Percentiles rank a stretch among this genome's conserved stretches.
Evolutionary conservation across 2,797 vertebrate genomes (phyloP).

Genomic region (Pangasius larnaudii): DNA sequence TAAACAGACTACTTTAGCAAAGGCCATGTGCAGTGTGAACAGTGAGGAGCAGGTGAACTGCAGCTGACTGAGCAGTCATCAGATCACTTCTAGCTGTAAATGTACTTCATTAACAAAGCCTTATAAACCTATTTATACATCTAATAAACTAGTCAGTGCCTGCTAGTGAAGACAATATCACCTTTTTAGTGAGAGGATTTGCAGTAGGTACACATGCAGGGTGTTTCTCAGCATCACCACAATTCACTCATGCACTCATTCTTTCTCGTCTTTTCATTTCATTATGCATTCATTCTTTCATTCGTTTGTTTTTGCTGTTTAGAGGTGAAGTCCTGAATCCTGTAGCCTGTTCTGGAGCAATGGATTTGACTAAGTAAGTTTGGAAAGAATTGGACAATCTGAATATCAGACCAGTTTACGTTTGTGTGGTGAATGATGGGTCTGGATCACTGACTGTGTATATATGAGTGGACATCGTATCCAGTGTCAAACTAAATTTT

Average conservation of each 20-base stretch:
- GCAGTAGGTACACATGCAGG: not conserved
- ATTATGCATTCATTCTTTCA: too few relatives aligned
- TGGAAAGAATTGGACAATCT: not conserved
- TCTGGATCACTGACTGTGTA: not conserved
- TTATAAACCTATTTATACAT: not conserved
- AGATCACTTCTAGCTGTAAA: not conserved
- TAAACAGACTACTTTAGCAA: not conserved
- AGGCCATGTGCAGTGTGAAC: too few relatives aligned
- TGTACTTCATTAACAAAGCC: not conserved
- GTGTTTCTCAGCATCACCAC: not conserved
- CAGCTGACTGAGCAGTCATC: not conserved
- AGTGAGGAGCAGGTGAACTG: too few relatives aligned
- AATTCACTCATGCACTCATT: not conserved
- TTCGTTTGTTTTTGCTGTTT: not conserved
- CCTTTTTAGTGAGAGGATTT: not conserved
- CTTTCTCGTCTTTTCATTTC: not conserved
- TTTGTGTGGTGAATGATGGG: not conserved
- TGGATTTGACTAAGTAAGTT: not conserved
- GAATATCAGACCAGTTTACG: not conserved
- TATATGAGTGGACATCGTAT: too few relatives aligned
- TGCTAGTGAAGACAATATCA: not conserved
- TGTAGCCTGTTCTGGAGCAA: not conserved
- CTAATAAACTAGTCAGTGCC: not conserved
- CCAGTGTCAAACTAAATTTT: too few relatives aligned
- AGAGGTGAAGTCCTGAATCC: not conserved